Conservation (phyloP, 2,113 vertebrate species). For the Crotalus helleri region DNA sequence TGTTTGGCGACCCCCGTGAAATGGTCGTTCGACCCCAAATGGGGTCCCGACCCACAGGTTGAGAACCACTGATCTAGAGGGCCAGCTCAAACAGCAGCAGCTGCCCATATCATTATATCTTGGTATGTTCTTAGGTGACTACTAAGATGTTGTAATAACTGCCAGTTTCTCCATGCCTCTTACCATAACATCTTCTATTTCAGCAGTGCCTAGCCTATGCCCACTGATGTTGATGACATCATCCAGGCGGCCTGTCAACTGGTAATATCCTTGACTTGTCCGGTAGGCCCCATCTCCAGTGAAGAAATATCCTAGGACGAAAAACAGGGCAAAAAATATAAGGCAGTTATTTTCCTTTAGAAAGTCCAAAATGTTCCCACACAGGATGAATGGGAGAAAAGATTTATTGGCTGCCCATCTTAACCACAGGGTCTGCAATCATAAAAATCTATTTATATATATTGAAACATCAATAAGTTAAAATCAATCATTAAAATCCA, state of each 20-base stretch:
- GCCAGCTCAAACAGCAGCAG: background rate
- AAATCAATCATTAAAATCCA: background rate
- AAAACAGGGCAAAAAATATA: background rate
- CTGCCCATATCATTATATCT: background rate
- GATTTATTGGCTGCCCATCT: background rate
- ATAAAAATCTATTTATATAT: background rate
- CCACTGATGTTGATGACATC: slow-evolving; percentile 79
- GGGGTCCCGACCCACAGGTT: too few species aligned
- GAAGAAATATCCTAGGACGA: slow-evolving; percentile 67
- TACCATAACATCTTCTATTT: slow-evolving; percentile 78
- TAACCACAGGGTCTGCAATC: background rate
- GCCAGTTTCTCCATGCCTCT: slow-evolving; percentile 17
- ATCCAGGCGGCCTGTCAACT: slow-evolving; percentile 77
- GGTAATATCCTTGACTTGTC: slow-evolving; percentile 74
- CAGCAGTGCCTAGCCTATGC: slow-evolving; percentile 76
- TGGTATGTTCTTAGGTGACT: background rate
- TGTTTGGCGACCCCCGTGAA: too few species aligned
- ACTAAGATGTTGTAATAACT: background rate
- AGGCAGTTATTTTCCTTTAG: background rate
- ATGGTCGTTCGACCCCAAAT: too few species aligned
- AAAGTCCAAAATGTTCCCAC: too few species aligned
- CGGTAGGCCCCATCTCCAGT: slow-evolving; percentile 74
- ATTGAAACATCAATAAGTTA: background rate
- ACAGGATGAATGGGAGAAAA: background rate
- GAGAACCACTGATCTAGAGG: too few species aligned